Base-by-base conservation (phyloP, 2,797 vertebrate species). In the Enteromius unitaeniatus region DNA sequence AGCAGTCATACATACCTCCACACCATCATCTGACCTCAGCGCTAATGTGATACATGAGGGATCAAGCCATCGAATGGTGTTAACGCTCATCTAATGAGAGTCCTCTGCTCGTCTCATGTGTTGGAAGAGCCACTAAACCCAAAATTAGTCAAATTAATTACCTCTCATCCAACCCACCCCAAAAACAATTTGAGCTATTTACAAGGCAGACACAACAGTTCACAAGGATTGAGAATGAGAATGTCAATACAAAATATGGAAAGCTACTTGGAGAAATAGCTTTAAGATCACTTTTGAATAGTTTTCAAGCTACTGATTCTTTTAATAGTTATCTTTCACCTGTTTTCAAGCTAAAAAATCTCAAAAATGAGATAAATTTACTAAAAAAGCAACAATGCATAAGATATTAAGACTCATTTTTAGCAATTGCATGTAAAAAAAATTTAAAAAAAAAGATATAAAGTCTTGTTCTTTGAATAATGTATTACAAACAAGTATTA, bases 1-100 rank as follows among this genome's bases (percentile, higher is more conserved):
- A 89, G 78, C 79, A 75, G 87, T 87, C 90, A 89, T 86, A 67
- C 84, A 84, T 65, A 78, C 84, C 83, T 87, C 84, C 85, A 86
- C 85, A 86, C 60, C 58, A 64, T 73, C 47, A 26, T n/a, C 69
- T 74, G 84, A 87, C 83, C 88, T 84, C 86, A 87, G 87, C 86
- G 72, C 81, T 84, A 87, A 67, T 47, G 28, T 76, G 75, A 85
- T 74, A 79, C 58, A 40, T 19, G 40, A 78, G 31, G 8, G 51
- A 88, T 83, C 60, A 83, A 76, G 45, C 77, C 37, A 19, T 34
- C 21, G 11, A 64, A 62, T 47, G 34, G 40, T 34, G 40, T 68
- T 65, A 82, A 78, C 62, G 28, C 55, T 73, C 49, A 60, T 45
- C 70, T 72, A 75, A 81, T 69, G 83, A 79, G 60, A 64, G 34